Conservation (phyloP, 1,140 invertebrate species). For the Zophobas atratus region DNA sequence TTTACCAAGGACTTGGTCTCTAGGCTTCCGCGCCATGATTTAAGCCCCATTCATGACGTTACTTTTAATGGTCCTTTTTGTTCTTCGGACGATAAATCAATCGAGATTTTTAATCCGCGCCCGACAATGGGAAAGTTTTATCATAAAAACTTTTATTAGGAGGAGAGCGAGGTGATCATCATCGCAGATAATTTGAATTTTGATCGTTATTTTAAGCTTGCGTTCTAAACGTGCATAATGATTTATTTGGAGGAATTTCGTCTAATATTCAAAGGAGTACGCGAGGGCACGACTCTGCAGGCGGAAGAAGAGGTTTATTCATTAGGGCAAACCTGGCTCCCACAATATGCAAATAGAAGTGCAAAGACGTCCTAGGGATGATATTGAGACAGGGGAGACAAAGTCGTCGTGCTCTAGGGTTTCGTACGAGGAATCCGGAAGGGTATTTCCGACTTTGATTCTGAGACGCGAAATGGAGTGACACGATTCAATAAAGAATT, state of each 20-base stretch:
- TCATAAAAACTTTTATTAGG: constrained; percentile 21
- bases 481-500: too few species aligned
- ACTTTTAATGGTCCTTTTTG: not conserved
- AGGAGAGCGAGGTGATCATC: constrained; percentile 2
- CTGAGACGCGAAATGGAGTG: too few species aligned
- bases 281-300: not conserved
- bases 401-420: too few species aligned
- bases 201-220: not conserved
- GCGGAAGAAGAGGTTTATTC: constrained; percentile 1
- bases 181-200: constrained; percentile 18
- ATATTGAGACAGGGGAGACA: too few species aligned
- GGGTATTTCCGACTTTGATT: too few species aligned
- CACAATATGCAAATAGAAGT: not conserved
- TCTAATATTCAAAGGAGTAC: constrained; percentile 8
- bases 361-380: not conserved
- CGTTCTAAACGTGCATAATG: constrained; percentile 6
- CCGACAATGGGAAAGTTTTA: constrained; percentile 1
- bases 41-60: not conserved
- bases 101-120: not conserved
- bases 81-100: constrained; percentile 10
- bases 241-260: constrained; percentile 6
- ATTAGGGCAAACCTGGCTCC: not conserved
- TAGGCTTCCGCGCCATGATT: too few species aligned
- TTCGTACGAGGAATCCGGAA: too few species aligned
- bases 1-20: not conserved